Evolutionary conservation across 2,113 vertebrate species (phyloP).

Genomic region (Coptodon rendalli): DNA sequence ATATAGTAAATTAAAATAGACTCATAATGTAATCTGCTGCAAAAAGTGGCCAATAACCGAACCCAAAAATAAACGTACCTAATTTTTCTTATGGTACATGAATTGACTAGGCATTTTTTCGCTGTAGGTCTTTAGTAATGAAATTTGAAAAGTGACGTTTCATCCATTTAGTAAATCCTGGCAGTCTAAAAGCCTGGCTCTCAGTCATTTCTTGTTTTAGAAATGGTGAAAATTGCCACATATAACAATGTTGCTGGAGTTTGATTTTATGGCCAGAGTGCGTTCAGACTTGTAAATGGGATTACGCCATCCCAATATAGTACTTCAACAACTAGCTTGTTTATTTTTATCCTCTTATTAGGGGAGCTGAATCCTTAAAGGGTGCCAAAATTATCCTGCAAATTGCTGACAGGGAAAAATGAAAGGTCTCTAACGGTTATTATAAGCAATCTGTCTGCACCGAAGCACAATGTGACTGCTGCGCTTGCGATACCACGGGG

Average conservation of each 20-base stretch:
- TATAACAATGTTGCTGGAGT: conserved; percentile 58
- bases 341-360: conserved; percentile 82
- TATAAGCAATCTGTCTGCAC: conserved; percentile 79
- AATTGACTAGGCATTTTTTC: conserved; percentile 60
- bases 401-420: conserved; percentile 79
- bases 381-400: conserved; percentile 78
- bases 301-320: conserved; percentile 78
- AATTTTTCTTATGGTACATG: conserved; percentile 59
- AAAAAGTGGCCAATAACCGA: conserved; percentile 25
- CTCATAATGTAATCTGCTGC: conserved; percentile 45
- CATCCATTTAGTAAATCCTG: conserved; percentile 70
- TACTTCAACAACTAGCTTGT: conserved; percentile 70
- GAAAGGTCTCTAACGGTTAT: conserved; percentile 78
- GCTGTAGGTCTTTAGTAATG: conserved; percentile 64
- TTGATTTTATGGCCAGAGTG: conserved; percentile 66
- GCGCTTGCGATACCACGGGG: conserved; percentile 72
- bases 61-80: conserved; percentile 46
- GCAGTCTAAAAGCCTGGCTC: conserved; percentile 60
- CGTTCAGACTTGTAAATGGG: conserved; percentile 74
- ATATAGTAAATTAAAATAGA: conserved; percentile 52
- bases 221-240: conserved; percentile 74
- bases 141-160: conserved; percentile 68
- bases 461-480: conserved; percentile 77
- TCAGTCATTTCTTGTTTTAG: conserved; percentile 68
- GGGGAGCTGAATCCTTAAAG: conserved; percentile 71